Percentiles rank a stretch among this genome's conserved stretches.
Evolutionary conservation across 2,797 vertebrate species (phyloP).

Genomic region (Gymnothorax javanicus): DNA sequence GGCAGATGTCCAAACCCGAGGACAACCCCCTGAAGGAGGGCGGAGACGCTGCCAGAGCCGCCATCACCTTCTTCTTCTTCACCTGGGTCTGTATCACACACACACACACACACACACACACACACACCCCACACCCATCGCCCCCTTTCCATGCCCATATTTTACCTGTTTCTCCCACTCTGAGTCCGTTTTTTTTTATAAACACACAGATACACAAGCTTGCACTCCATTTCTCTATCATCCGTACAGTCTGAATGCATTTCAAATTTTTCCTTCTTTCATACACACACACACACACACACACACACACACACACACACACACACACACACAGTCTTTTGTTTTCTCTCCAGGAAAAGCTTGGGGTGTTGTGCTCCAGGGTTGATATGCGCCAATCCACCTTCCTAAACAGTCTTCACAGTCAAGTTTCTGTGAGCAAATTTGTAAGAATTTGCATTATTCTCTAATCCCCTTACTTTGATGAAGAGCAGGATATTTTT

Average conservation of each 20-base stretch:
- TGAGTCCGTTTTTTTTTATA: too few relatives aligned
- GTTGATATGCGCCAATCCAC: too few relatives aligned
- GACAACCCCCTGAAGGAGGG: slow-evolving; percentile 84
- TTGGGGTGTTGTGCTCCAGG: too few relatives aligned
- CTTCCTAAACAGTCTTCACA: background rate
- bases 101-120: background rate
- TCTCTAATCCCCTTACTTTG: background rate
- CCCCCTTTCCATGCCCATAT: background rate
- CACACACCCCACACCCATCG: too few relatives aligned
- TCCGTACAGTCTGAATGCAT: background rate
- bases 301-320: too few relatives aligned
- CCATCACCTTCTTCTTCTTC: slow-evolving; percentile 89
- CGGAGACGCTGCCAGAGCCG: slow-evolving; percentile 83
- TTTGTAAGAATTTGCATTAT: background rate
- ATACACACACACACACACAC: background rate
- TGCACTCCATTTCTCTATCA: too few relatives aligned
- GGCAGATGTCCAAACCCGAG: slow-evolving; percentile 82
- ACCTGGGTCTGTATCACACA: slow-evolving; percentile 81
- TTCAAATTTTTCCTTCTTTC: background rate
- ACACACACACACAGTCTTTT: background rate
- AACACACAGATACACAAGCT: background rate
- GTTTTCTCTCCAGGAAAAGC: too few relatives aligned
- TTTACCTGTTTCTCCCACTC: background rate
- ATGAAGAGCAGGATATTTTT: background rate
- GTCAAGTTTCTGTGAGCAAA: background rate